Percentiles rank a stretch among this genome's conserved stretches.
Evolutionary conservation across 2,113 vertebrate genomes (phyloP).

Genomic region (Laticauda laticaudata): DNA sequence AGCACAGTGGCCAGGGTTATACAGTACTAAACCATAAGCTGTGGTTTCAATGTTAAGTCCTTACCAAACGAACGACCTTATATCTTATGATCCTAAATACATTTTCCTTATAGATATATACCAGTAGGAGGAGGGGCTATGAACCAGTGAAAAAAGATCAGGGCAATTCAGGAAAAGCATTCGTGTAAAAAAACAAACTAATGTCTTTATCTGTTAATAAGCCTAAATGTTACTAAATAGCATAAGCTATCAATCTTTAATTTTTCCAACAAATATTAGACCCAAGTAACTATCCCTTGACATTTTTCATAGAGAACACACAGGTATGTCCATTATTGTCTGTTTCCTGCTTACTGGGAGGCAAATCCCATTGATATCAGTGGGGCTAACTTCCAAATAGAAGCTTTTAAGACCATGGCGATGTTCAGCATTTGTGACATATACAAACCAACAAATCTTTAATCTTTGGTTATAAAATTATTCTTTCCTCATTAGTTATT

Average conservation of each 20-base stretch:
- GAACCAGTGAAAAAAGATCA: neutral
- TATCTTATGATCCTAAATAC: neutral
- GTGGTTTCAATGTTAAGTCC: neutral
- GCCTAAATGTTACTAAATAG: neutral
- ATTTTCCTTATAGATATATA: neutral
- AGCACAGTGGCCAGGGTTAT: neutral
- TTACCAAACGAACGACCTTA: neutral
- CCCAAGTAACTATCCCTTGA: neutral
- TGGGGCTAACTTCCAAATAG: neutral
- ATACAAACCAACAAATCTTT: neutral
- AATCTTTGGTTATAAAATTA: neutral
- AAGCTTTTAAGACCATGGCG: neutral
- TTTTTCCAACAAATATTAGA: neutral
- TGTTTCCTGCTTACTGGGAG: neutral
- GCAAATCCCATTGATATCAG: neutral
- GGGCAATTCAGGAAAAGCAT: neutral
- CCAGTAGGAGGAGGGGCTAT: neutral
- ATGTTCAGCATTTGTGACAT: neutral
- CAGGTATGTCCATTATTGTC: neutral
- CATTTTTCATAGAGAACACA: neutral
- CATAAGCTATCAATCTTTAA: neutral
- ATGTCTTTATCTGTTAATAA: neutral
- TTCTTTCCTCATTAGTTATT: neutral
- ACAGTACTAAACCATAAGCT: neutral
- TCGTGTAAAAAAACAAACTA: neutral